Conservation (phyloP, 2,888 invertebrate species). For the Athalia rosae region DNA sequence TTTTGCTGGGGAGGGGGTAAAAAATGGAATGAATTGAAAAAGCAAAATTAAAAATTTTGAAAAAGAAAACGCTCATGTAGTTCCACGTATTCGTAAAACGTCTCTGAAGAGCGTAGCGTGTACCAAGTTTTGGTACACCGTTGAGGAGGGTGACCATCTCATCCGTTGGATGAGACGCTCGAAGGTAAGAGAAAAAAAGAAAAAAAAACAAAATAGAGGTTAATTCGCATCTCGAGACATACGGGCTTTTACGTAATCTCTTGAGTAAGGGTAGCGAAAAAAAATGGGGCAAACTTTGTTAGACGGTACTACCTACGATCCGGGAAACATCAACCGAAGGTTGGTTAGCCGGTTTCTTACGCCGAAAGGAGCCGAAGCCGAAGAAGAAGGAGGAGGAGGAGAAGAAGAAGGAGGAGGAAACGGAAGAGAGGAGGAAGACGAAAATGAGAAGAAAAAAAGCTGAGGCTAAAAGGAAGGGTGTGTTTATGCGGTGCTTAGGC, state of each 20-base stretch:
- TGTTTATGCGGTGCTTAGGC: constrained; percentile 47
- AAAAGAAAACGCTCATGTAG: background rate
- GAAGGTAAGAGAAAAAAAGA: too few species aligned
- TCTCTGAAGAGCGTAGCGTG: background rate
- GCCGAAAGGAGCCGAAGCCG: background rate
- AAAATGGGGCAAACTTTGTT: constrained; percentile 35
- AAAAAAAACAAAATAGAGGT: constrained; percentile 37
- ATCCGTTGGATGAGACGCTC: constrained; percentile 27
- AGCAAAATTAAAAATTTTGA: too few species aligned
- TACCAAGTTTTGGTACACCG: background rate
- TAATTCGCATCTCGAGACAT: constrained; percentile 31
- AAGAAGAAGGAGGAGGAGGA: background rate
- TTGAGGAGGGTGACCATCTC: constrained; percentile 6
- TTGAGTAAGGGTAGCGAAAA: constrained; percentile 23
- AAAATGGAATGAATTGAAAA: too few species aligned
- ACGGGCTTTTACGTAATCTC: constrained; percentile 28
- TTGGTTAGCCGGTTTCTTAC: background rate
- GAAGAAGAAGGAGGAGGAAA: constrained; percentile 2
- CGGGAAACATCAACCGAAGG: constrained; percentile 11
- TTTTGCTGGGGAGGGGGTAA: too few species aligned
- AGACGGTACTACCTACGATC: constrained; percentile 23
- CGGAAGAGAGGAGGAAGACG: constrained; percentile 20
- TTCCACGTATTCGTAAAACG: background rate
- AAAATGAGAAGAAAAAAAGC: background rate
- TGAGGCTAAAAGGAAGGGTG: constrained; percentile 21